Base-by-base conservation (phyloP, 2,888 invertebrate species). In the Trachelus iudaicus region DNA sequence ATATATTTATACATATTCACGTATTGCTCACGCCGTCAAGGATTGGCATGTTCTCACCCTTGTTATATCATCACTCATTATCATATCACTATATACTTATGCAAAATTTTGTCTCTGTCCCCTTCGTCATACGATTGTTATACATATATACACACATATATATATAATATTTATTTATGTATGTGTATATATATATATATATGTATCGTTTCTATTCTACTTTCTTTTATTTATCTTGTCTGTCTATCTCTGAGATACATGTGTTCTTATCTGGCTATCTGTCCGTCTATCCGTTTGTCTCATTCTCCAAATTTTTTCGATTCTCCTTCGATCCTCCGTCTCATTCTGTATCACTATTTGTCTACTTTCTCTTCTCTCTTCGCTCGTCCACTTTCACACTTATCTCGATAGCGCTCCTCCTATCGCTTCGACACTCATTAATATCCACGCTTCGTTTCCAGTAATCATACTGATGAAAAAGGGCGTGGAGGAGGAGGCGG, bases 181-280 rank as follows among this genome's bases (percentile, higher is more conserved):
- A 68, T 73, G 56, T 69, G 23, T 76, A 74, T 79, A 4, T 40
- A 56, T 30, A 31, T 40, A 69, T 34, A 11, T 69, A 56, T 69
- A 15, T 76, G 4, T 23, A 30, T 3, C 34, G n/a, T 76, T 34
- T 73, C 34, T 73, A n/a, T 40, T 40, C 33, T 37, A 30, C 23
- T 71, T 73, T 71, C 73, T 56, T 15, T 74, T 34, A n/a, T 73
- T 56, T 76, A 73, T 69, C 35, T 73, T 83, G 80, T 81, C 73
- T 77, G 76, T 81, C 76, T 80, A 74, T 81, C 73, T 79, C 69
- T 79, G 77, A 78, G 75, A 73, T 77, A 76, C 75, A 35, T 75
- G 77, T 79, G 71, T 73, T 76, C 73, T 69, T 76, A n/a, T 76
- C 74, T 76, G 40, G 37, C 37, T 37, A 37, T 40, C 15, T 40